Evolutionary conservation across 2,888 invertebrate genomes (phyloP).

Genomic region (Pediacus dermestoides): DNA sequence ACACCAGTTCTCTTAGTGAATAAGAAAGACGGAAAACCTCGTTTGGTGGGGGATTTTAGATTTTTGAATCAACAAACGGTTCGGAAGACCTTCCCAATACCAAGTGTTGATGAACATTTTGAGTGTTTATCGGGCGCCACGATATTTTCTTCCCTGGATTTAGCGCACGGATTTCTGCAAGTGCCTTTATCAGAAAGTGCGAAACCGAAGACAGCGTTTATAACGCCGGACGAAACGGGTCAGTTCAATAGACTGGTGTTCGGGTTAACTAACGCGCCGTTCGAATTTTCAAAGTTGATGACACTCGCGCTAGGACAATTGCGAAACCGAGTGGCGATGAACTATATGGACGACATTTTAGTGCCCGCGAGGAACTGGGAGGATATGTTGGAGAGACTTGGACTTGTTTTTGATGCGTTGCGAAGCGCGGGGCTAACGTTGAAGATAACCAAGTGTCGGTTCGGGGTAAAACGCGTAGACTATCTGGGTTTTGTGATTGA

Average conservation of each 20-base stretch:
- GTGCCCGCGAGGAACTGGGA: constrained; percentile 15
- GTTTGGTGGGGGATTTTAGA: constrained; percentile 24
- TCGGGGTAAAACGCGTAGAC: constrained; percentile 22
- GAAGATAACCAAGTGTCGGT: constrained; percentile 36
- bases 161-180: neutral
- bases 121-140: constrained; percentile 10
- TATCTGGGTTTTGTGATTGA: constrained; percentile 18
- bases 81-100: constrained; percentile 18
- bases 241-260: neutral
- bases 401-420: constrained; percentile 26
- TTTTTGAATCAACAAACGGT: constrained; percentile 20
- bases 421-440: constrained; percentile 32
- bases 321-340: constrained; percentile 9
- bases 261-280: neutral
- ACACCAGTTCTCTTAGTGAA: constrained; percentile 21
- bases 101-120: constrained; percentile 15
- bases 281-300: neutral
- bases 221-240: too few relatives aligned
- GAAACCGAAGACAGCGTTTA: neutral
- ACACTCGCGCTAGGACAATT: constrained; percentile 12
- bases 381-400: constrained; percentile 27
- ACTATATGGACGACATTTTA: constrained; percentile 18
- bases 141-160: constrained; percentile 10
- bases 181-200: neutral
- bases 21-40: constrained; percentile 17